Evolutionary conservation across 2,888 invertebrate species (phyloP).

Genomic region (Scaptomyza tumidula): DNA sequence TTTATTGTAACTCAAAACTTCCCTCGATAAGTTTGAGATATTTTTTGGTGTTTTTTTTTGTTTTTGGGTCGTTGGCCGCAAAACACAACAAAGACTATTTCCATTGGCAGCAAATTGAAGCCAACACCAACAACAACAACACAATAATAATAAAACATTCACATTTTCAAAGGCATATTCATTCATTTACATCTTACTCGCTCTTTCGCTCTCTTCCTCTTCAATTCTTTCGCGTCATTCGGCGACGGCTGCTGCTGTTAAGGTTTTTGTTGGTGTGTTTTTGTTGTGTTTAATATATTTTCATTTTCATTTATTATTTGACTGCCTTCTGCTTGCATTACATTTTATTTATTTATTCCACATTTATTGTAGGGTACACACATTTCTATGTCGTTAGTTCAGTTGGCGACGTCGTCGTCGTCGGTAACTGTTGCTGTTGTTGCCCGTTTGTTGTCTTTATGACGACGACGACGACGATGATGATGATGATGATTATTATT

Average conservation of each 20-base stretch:
- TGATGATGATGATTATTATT: constrained; percentile 21
- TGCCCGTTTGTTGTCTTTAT: constrained; percentile 72
- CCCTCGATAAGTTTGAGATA: constrained; percentile 24
- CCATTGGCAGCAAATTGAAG: constrained; percentile 21
- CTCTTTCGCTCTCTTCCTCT: background rate
- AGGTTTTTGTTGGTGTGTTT: constrained; percentile 50
- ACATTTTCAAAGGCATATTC: background rate
- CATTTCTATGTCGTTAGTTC: constrained; percentile 71
- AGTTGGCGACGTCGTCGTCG: constrained; percentile 59
- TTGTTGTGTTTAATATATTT: constrained; percentile 59
- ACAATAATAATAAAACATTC: constrained; percentile 15
- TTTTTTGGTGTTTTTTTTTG: constrained; percentile 10
- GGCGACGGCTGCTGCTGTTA: background rate
- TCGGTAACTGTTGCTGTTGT: constrained; percentile 33
- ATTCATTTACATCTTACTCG: background rate
- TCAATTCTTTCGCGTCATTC: constrained; percentile 46
- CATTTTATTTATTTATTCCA: constrained; percentile 79
- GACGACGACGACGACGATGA: constrained; percentile 23
- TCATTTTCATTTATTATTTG: constrained; percentile 75
- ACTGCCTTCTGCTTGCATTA: constrained; percentile 71
- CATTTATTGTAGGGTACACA: constrained; percentile 73
- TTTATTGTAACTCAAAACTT: background rate
- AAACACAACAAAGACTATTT: constrained; percentile 25
- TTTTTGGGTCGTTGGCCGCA: constrained; percentile 49
- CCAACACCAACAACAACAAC: background rate